These are phyloP conservation scores for Tyto alba DNA, from an alignment of 2,113 vertebrate species.

Conservation along the genomic window DNA sequence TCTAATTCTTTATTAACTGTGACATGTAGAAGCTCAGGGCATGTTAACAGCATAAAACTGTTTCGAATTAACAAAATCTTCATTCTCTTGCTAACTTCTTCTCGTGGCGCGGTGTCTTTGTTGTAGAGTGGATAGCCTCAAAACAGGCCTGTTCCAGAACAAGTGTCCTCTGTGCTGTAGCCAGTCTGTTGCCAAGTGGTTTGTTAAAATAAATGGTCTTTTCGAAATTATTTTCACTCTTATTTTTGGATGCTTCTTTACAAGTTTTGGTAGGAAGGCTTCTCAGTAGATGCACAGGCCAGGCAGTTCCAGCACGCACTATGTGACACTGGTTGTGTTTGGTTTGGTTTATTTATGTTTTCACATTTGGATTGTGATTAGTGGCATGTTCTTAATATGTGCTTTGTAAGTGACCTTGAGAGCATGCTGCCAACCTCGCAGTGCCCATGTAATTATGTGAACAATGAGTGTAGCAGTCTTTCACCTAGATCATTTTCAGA, in stretches of 20 bases:
- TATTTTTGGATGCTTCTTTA: not conserved
- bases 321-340: not conserved
- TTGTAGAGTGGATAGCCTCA: not conserved
- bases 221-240: not conserved
- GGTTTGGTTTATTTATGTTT: not conserved
- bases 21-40: constrained; percentile 21
- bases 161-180: constrained; percentile 22
- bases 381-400: not conserved
- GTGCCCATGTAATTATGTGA: not conserved
- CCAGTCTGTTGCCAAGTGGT: not conserved
- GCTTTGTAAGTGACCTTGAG: not conserved
- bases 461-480: not conserved
- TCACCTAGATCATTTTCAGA: not conserved
- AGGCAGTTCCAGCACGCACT: not conserved
- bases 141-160: not conserved
- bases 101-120: not conserved
- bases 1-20: constrained; percentile 54
- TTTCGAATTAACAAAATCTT: constrained; percentile 48
- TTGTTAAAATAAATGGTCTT: not conserved
- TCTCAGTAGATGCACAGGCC: not conserved
- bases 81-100: constrained; percentile 20
- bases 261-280: not conserved
- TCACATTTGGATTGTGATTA: rapidly evolving
- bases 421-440: not conserved
- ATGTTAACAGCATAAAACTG: constrained; percentile 18